Evolutionary conservation across 2,888 invertebrate genomes (phyloP), one percentile per base, ranked within the genome.

Genomic region (Hybos culiciformis): DNA sequence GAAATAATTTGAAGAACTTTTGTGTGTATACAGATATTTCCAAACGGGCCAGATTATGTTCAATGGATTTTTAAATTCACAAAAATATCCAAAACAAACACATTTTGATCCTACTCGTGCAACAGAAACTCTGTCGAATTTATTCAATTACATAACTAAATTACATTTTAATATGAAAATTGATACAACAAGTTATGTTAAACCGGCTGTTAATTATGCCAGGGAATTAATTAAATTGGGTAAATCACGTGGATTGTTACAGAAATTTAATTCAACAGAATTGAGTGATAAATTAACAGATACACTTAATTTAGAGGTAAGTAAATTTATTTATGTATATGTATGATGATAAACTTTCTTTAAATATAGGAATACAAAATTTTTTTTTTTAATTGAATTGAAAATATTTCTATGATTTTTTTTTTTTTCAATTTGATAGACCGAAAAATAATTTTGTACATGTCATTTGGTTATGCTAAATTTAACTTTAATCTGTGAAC

Each of bases 221-320:
- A 74, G 76, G 75, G 83, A 84, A 65, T 68, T 82, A 5, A 62
- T 83, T 4, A 75, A 73, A 59, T 67, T 85, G 60, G 83, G 82
- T 1, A 78, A 83, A 51, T 68, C 77, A 19, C 76, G 77, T 40
- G 79, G 82, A 9, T 69, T 77, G 39, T 66, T 81, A 56, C 72
- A 75, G 15, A 70, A 71, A 40, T 72, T 79, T 31, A 80, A 82
- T 58, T 75, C 83, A 53, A 74, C 75, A 53, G 80, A 81, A 44
- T 66, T 87, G 8, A 82, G 82, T 11, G 79, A 81, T 60, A 76
- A 79, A 53, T 62, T 88, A 46, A 82, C 84, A 1, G 83, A 86
- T 57, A 80, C 83, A 2, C 72, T 88, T 39, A 87, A 87, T 63
- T 66, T 85, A 56, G 86, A 87, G 65, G 67, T 65, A 54, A 53